A percentile compares a stretch with the other conserved stretches of the same genome.
These are phyloP conservation scores for Taeniopygia guttata DNA, from an alignment of 2,797 vertebrate species.

Conservation along the genomic window DNA sequence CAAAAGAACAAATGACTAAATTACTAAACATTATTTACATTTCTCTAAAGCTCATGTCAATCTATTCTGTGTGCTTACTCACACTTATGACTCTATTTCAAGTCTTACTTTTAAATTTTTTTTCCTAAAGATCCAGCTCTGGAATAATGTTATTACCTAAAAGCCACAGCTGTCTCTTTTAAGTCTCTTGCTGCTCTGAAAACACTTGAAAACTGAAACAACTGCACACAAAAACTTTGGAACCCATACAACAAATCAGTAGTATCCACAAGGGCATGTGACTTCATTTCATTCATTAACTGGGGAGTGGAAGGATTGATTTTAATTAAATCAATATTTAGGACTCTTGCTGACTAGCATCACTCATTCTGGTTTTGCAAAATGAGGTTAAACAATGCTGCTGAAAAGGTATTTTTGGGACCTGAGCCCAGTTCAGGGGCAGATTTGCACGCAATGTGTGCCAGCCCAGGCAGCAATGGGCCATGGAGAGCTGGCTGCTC, in stretches of 20 bases:
- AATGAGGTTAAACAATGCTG: not conserved
- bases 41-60: not conserved
- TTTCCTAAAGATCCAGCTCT: not conserved
- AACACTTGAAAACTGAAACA: not conserved
- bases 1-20: not conserved
- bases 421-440: not conserved
- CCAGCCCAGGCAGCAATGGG: not conserved
- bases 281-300: not conserved
- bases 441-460: not conserved
- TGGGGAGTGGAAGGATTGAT: not conserved
- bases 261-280: not conserved
- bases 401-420: not conserved
- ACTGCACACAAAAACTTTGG: not conserved
- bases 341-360: not conserved
- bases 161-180: not conserved
- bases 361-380: not conserved
- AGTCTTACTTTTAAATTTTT: not conserved
- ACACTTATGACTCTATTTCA: not conserved
- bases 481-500: not conserved
- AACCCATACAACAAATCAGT: not conserved
- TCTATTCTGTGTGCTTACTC: not conserved
- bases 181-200: not conserved
- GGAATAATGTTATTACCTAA: not conserved
- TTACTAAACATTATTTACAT: not conserved
- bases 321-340: not conserved